A percentile compares a stretch with the other conserved stretches of the same genome.
Evolutionary conservation across 2,113 vertebrate genomes (phyloP).

Genomic region (Myotis davidii): DNA sequence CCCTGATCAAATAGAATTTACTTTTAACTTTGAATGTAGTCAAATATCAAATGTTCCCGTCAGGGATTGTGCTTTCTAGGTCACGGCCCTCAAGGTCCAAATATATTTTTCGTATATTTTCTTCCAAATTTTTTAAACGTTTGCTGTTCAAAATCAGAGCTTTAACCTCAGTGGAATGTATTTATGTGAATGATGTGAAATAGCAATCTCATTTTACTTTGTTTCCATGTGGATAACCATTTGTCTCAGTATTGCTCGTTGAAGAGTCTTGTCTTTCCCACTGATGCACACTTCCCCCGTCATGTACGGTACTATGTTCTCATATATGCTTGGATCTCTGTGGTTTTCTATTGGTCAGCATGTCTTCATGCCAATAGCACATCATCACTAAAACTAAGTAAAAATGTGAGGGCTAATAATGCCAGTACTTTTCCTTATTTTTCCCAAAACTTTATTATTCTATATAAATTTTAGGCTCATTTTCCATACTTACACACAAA

Average conservation of each 20-base stretch:
- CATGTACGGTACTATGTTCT: background rate
- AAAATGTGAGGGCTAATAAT: background rate
- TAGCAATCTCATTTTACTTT: background rate
- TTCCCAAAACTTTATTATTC: background rate
- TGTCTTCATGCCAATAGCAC: background rate
- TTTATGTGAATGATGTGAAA: background rate
- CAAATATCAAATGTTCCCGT: slow-evolving; percentile 33
- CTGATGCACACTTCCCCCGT: background rate
- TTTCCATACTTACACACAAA: slow-evolving; percentile 13
- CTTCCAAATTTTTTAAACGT: slow-evolving; percentile 46
- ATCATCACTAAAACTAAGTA: slow-evolving; percentile 15
- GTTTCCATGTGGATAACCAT: background rate
- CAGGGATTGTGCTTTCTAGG: background rate
- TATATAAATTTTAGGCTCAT: background rate
- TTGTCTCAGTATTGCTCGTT: background rate
- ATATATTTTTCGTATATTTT: slow-evolving; percentile 11
- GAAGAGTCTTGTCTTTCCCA: background rate
- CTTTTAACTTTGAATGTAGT: slow-evolving; percentile 44
- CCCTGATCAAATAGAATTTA: slow-evolving; percentile 28
- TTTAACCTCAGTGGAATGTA: background rate
- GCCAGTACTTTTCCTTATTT: background rate
- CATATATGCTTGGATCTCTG: background rate
- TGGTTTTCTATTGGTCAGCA: background rate
- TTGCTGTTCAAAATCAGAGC: background rate
- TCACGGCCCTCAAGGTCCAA: slow-evolving; percentile 1